Percentiles rank a stretch among this genome's conserved stretches.
phyloP scores from a whole-genome alignment of 2,113 vertebrate genomes.

The Epinephelus lanceolatus region DNA sequence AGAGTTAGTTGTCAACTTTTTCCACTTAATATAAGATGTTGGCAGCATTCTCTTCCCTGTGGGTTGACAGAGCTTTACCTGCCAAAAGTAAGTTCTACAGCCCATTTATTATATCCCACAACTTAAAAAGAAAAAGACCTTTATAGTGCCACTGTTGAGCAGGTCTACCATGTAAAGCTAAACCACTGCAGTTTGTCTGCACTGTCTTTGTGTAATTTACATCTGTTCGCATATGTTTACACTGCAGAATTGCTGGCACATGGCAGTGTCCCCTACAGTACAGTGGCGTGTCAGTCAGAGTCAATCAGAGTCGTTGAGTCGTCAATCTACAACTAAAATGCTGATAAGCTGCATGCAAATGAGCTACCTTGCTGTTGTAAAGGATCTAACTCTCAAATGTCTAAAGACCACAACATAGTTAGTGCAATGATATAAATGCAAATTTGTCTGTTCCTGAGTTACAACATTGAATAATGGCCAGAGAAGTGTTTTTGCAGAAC shows the following conservation, averaged over 20 bases:
- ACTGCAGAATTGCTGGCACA: neutral
- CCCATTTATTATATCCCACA: neutral
- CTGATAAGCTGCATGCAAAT: conserved; percentile 19
- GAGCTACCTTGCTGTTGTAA: neutral
- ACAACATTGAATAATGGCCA: too few relatives aligned
- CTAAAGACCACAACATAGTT: neutral
- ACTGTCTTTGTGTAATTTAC: neutral
- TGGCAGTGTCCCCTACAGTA: neutral
- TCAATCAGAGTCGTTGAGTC: conserved; percentile 8
- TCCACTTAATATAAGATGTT: neutral
- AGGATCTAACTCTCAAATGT: neutral
- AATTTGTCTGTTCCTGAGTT: neutral
- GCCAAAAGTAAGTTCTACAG: neutral
- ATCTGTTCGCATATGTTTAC: neutral
- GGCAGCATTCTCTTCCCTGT: neutral
- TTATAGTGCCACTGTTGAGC: neutral
- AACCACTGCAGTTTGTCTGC: neutral
- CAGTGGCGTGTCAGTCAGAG: neutral
- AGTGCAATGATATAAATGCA: neutral
- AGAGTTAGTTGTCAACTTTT: too few relatives aligned
- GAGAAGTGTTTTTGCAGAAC: too few relatives aligned
- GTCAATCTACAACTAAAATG: conserved; percentile 2
- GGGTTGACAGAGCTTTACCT: conserved; percentile 12
- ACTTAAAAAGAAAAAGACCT: neutral
- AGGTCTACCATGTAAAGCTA: neutral